A percentile compares a stretch with the other conserved stretches of the same genome.
Evolutionary conservation across 2,113 vertebrate genomes (phyloP).

Genomic region (Anseranas semipalmata): DNA sequence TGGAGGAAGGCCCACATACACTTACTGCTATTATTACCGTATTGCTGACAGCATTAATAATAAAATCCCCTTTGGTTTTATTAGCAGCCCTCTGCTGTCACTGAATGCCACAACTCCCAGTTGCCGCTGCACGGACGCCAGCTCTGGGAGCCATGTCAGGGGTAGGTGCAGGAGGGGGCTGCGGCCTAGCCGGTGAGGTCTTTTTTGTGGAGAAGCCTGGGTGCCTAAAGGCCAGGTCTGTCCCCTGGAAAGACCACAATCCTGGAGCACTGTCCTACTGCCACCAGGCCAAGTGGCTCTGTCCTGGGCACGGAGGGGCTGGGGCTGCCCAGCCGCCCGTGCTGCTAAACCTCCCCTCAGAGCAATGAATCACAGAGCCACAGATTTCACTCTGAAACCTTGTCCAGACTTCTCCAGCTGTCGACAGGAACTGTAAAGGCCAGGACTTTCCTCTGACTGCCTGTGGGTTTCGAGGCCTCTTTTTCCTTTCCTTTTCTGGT

Average conservation of each 20-base stretch:
- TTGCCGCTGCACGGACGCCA: fast-evolving
- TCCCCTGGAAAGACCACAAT: neutral
- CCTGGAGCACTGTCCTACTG: fast-evolving
- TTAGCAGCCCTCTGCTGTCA: neutral
- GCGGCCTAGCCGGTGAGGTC: too few species aligned
- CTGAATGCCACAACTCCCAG: neutral
- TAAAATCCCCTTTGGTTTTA: neutral
- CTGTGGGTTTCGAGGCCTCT: neutral
- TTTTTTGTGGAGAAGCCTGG: neutral
- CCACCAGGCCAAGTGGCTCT: fast-evolving
- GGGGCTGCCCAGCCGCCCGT: neutral
- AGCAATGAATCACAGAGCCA: slow-evolving; percentile 27
- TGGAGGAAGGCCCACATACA: neutral
- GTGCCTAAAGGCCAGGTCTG: neutral
- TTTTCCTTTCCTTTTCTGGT: slow-evolving; percentile 17
- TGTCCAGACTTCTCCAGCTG: slow-evolving; percentile 18
- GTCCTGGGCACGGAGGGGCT: neutral
- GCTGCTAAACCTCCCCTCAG: neutral
- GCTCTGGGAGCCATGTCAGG: neutral
- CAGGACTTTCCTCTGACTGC: neutral
- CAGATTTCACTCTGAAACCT: neutral
- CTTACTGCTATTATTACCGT: fast-evolving
- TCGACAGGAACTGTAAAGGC: neutral
- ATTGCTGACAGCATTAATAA: neutral
- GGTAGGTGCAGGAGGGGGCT: neutral